Evolutionary conservation across 2,113 vertebrate species (phyloP), one percentile per base, ranked within the genome.

Genomic region (Poeciliopsis occidentalis): DNA sequence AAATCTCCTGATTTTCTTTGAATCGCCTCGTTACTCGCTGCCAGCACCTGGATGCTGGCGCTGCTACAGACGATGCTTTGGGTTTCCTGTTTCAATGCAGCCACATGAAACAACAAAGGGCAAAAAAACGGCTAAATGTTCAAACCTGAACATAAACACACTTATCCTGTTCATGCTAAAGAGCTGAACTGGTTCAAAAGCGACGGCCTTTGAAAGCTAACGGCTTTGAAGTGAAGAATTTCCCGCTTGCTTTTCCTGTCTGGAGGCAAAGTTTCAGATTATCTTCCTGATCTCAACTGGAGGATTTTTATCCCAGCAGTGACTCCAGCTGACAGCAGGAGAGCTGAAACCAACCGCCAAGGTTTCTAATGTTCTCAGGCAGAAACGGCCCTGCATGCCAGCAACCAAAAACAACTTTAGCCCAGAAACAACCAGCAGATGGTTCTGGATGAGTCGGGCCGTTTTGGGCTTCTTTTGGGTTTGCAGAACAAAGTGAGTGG

Each of bases 151-250:
- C 60, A 83, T 67, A 84, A 92, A 87, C 86, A 80, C 26, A 5
- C 65, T 63, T n/a, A 79, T 90, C 86, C 84, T 78, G 82, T 24
- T 7, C 64, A 60, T 8, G 37, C 15, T 19, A 64, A 80, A 54
- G 60, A 73, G 62, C 76, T 1, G 64, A 67, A 76, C 60, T 3
- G 0, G 75, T 71, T 87, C 80, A 69, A 73, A 63, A 67, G 76
- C 81, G 39, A 51, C 70, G 31, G 79, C 61, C 69, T 89, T 84
- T 87, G 69, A 88, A 87, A 63, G 51, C 29, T 65, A 68, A 32
- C 26, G 0, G 57, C 85, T 86, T 91, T 91, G 81, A 91, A 89
- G 85, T 17, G 71, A 54, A 84, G 77, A 76, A 74, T 70, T 31
- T 72, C 73, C 15, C 61, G 81, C 81, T 61, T 6, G 60, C 67